Conservation (phyloP, 2,797 vertebrate species). For the Tenualosa thibaudeaui region DNA sequence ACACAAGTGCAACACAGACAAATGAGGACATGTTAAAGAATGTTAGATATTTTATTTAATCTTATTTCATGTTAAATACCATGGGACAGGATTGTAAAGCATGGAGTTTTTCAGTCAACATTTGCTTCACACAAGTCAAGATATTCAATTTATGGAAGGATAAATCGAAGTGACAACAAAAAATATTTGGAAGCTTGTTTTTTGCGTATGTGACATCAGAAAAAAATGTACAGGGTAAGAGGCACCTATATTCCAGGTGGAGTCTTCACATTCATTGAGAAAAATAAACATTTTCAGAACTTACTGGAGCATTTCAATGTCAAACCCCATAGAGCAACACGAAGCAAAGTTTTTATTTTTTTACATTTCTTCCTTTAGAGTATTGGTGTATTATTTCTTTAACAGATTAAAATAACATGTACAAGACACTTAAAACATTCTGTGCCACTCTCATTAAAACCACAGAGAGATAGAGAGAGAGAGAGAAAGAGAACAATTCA, state of each 20-base stretch:
- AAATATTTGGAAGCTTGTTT: slow-evolving; percentile 64
- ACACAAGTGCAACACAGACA: slow-evolving; percentile 28
- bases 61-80: slow-evolving; percentile 79
- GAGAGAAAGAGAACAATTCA: slow-evolving; percentile 36
- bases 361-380: slow-evolving; percentile 37
- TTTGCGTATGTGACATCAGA: slow-evolving; percentile 69
- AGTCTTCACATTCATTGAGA: slow-evolving; percentile 79
- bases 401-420: slow-evolving; percentile 91
- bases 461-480: slow-evolving; percentile 67
- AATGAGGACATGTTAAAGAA: slow-evolving; percentile 49
- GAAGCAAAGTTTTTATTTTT: slow-evolving; percentile 65
- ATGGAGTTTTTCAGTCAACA: slow-evolving; percentile 77
- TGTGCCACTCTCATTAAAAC: slow-evolving; percentile 86
- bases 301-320: slow-evolving; percentile 78
- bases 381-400: slow-evolving; percentile 57
- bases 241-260: slow-evolving; percentile 78
- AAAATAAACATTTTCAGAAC: slow-evolving; percentile 77
- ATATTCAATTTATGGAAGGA: slow-evolving; percentile 62
- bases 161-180: slow-evolving; percentile 58
- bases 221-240: slow-evolving; percentile 81
- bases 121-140: slow-evolving; percentile 77
- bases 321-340: slow-evolving; percentile 82
- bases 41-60: slow-evolving; percentile 44
- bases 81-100: slow-evolving; percentile 81
- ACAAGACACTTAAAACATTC: slow-evolving; percentile 86